A percentile compares a stretch with the other conserved stretches of the same genome.
Conservation (phyloP, 2,797 vertebrate species). For the Parotocinclus haroldoi region DNA sequence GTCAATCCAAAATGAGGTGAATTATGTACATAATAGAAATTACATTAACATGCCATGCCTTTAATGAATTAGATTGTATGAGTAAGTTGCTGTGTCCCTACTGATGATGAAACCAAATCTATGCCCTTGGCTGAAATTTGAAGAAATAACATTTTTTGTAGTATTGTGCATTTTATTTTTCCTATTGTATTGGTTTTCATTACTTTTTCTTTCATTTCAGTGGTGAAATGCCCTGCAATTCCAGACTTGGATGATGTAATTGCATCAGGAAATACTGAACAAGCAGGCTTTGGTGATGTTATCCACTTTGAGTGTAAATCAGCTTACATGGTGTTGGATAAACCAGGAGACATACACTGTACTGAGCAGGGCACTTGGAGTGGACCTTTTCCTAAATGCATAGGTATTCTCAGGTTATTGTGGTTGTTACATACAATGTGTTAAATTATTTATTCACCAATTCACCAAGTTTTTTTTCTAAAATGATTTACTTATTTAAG, state of each 20-base stretch:
- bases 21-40: too few species aligned
- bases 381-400: slow-evolving; percentile 40
- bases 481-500: neutral
- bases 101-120: too few species aligned
- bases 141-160: too few species aligned
- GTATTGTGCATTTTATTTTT: too few species aligned
- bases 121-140: too few species aligned
- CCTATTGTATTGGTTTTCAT: too few species aligned
- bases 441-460: neutral
- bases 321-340: neutral
- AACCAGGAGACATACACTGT: slow-evolving; percentile 50
- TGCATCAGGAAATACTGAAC: slow-evolving; percentile 53
- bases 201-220: slow-evolving; percentile 44
- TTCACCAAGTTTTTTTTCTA: too few species aligned
- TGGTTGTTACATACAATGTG: neutral
- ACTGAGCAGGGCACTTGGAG: slow-evolving; percentile 59
- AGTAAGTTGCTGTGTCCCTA: too few species aligned
- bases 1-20: too few species aligned
- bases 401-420: slow-evolving; percentile 47
- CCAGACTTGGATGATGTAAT: slow-evolving; percentile 9
- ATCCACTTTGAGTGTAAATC: slow-evolving; percentile 60
- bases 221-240: slow-evolving; percentile 51
- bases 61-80: too few species aligned
- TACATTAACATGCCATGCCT: too few species aligned
- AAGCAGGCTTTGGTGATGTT: slow-evolving; percentile 56